Percentiles rank a stretch among this genome's conserved stretches.
Evolutionary conservation across 53 echinoderm and acorn worm genomes (phyloP).

Genomic region (Luidia sarsii): DNA sequence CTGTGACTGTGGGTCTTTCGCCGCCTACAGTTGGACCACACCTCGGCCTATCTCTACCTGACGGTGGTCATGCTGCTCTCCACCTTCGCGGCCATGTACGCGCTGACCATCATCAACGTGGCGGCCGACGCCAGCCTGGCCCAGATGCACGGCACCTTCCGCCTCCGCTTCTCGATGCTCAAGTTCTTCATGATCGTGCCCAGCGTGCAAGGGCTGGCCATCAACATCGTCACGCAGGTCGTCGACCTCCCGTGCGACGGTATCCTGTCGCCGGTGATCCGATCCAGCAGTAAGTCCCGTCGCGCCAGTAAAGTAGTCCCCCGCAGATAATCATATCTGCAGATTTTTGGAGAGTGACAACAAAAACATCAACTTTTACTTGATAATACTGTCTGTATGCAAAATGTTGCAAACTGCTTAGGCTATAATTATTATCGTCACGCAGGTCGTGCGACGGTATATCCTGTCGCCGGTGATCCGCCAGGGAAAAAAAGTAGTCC

Average conservation of each 20-base stretch:
- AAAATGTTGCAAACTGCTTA: too few relatives aligned
- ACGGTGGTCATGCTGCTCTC: conserved; percentile 53
- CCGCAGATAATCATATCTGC: too few relatives aligned
- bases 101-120: conserved; percentile 73
- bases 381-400: too few relatives aligned
- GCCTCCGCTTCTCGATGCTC: conserved; percentile 56
- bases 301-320: too few relatives aligned
- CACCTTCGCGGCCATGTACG: conserved; percentile 72
- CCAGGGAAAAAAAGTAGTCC: too few relatives aligned
- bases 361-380: neutral
- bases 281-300: conserved; percentile 24
- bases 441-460: too few relatives aligned
- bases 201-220: conserved; percentile 61
- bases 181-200: conserved; percentile 71
- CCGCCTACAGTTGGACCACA: conserved; percentile 48
- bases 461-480: too few relatives aligned
- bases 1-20: too few relatives aligned
- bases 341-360: neutral
- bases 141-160: conserved; percentile 43
- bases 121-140: conserved; percentile 50
- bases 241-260: conserved; percentile 50
- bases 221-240: conserved; percentile 45
- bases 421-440: too few relatives aligned
- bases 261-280: conserved; percentile 6
- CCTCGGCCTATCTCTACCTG: conserved; percentile 71